Evolutionary conservation across 2,797 vertebrate genomes (phyloP), one percentile per base, ranked within the genome.

Genomic region (Phyllotis vaccarum): DNA sequence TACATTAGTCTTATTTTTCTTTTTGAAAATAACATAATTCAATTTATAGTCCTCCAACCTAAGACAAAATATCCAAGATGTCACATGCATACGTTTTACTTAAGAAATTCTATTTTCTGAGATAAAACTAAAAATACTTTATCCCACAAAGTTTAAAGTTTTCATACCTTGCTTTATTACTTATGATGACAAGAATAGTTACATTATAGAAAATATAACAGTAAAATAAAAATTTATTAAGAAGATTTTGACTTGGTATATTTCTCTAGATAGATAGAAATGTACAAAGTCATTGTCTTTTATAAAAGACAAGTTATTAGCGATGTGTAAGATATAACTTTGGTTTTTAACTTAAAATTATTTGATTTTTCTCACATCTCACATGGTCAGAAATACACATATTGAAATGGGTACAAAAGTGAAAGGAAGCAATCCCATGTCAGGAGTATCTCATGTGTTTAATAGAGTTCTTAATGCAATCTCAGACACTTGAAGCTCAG

Each of bases 401-500:
- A 62, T 82, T 68, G 88, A 54, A 85, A 49, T 37, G 5, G 4
- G 40, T n/a, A n/a, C 49, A 80, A 81, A 86, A 66, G 81, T 11
- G 29, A 88, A 58, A 64, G 54, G 10, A 76, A 78, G 68, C 12
- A 19, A 6, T 17, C 62, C 34, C 29, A 17, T 56, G 72, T 7
- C 56, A n/a, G 95, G 46, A 56, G 46, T 21, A 31, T 31, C 7
- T 7, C 24, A 19, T 64, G 58, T 89, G 52, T 91, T 79, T 87
- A 75, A 89, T 16, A 40, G 43, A 62, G 34, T 49, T 74, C 90
- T 94, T 89, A 60, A 68, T 88, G 93, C 89, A 64, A 34, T 90
- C 54, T 13, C 58, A 92, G 89, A 40, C 54, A 91, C 60, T 95
- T 91, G 58, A 70, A 66, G 29, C 91, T 93, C 96, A 88, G 96